These are phyloP conservation scores for Cryptomyrus ogoouensis DNA, from an alignment of 2,113 vertebrate genomes.

Conservation along the genomic window DNA sequence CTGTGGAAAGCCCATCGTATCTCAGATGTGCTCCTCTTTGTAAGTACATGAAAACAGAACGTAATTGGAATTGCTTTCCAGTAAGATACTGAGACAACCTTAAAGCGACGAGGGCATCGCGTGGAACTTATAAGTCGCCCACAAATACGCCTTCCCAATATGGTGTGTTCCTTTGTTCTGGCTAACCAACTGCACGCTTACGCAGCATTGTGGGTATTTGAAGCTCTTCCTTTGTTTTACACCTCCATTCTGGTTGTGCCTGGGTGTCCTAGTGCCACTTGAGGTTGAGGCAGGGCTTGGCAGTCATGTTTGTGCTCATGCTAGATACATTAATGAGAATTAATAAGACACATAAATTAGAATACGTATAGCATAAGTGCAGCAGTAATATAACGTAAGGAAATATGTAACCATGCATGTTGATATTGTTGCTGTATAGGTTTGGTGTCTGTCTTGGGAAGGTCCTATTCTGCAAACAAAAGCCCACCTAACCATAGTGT, in stretches of 20 bases:
- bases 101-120: constrained; percentile 15
- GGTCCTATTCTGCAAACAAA: not conserved
- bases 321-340: not conserved
- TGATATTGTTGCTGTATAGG: not conserved
- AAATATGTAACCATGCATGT: not conserved
- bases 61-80: not conserved
- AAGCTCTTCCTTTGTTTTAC: not conserved
- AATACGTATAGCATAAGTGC: not conserved
- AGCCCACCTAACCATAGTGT: not conserved
- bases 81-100: constrained; percentile 17
- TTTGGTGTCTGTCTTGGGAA: not conserved
- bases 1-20: not conserved
- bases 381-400: not conserved
- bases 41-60: constrained; percentile 1
- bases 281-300: not conserved
- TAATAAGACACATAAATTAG: not conserved
- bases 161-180: constrained; percentile 38
- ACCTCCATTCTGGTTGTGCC: not conserved
- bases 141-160: constrained; percentile 39
- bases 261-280: not conserved
- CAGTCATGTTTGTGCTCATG: not conserved
- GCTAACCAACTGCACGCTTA: constrained; percentile 47
- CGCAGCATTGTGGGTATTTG: constrained; percentile 33
- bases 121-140: constrained; percentile 35
- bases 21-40: constrained; percentile 7